Evolutionary conservation across 1,140 invertebrate genomes (phyloP).

Genomic region (Lepidurus apus): DNA sequence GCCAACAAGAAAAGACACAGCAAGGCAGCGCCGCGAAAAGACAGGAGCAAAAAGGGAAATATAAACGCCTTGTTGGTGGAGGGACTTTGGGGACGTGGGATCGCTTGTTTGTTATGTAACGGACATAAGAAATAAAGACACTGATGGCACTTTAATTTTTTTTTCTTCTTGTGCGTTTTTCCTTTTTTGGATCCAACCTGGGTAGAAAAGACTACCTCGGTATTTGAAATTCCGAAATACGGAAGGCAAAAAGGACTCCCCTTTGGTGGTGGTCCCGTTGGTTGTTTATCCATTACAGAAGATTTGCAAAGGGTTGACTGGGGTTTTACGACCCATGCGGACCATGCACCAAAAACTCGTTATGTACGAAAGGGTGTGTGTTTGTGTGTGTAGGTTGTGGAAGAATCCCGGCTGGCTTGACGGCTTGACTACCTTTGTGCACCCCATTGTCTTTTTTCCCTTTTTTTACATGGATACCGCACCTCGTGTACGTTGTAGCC

Average conservation of each 20-base stretch:
- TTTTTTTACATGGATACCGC: not conserved
- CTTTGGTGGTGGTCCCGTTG: constrained; percentile 12
- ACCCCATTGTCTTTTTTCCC: not conserved
- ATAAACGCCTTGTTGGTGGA: not conserved
- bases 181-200: not conserved
- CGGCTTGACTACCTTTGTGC: not conserved
- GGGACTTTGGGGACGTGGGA: not conserved
- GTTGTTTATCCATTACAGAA: constrained; percentile 6
- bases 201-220: not conserved
- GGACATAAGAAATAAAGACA: not conserved
- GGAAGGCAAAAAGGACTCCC: not conserved
- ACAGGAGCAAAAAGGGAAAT: not conserved
- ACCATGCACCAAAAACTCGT: constrained; percentile 5
- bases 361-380: not conserved
- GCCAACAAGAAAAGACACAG: no score
- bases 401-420: no score
- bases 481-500: not conserved
- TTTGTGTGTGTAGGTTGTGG: not conserved
- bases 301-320: constrained; percentile 18
- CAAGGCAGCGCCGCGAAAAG: not conserved
- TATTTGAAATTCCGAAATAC: not conserved
- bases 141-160: not conserved
- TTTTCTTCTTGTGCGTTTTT: not conserved
- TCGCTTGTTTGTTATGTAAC: constrained; percentile 11
- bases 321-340: constrained; percentile 13